Base-by-base conservation (phyloP, 2,113 vertebrate genomes). In the Gambusia holbrooki region DNA sequence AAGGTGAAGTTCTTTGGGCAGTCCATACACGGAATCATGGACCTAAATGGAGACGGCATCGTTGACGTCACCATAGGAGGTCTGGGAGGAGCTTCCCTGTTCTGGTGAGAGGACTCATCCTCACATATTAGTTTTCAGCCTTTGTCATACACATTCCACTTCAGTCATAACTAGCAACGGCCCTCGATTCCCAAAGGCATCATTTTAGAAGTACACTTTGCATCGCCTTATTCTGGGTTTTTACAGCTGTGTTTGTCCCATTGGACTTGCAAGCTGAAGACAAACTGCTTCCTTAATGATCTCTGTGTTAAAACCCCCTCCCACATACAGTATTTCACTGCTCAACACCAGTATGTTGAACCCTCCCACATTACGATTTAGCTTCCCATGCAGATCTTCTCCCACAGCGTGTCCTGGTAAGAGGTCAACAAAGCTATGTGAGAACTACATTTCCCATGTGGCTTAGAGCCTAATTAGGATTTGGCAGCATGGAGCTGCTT, bases 1-100 rank as follows among this genome's bases (percentile, higher is more conserved):
- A 97, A 94, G 62, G 85, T 98, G 75, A 99, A 98, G 80, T 99
- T 98, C 92, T 99, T 99, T 74, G 98, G 98, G 51, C 98, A 98
- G 86, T 98, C 97, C 66, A 97, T 99, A 69, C 96, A 98, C 1
- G 98, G 98, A 76, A 94, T 97, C 89, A 97, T 99, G 96, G 98
- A 99, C 88, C 94, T 99, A 27, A 98, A 99, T 5, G 90, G 95
- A 5, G 98, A 99, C 0, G 98, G 97, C 1, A 93, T 99, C 77
- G 97, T 95, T 11, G 98, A 99, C 80, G 95, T 99, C 60, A 97
- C 98, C 27, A 96, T 99, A 22, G 98, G 98, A 88, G 98, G 97
- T 76, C 94, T 98, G 62, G 97, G 98, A 74, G 98, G 98, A 51
- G 98, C 97, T 58, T 96, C 97, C 19, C 94, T 98, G 81, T 99